Conservation (phyloP, 1,140 invertebrate genomes). For the Bicyclus anynana region DNA sequence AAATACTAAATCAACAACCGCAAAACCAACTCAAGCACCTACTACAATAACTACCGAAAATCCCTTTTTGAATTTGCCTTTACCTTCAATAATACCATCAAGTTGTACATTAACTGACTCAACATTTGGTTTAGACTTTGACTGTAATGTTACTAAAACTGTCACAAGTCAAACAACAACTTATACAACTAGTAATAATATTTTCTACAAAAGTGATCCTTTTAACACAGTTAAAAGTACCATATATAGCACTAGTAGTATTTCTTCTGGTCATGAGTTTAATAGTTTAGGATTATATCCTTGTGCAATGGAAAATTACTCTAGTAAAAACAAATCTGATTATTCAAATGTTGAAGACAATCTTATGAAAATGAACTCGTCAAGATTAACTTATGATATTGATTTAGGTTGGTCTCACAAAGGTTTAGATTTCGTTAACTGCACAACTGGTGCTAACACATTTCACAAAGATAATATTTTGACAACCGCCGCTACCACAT, state of each 20-base stretch:
- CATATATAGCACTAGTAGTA: conserved; percentile 66
- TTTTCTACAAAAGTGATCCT: conserved; percentile 67
- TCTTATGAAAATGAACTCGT: conserved; percentile 68
- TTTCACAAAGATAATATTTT: conserved; percentile 64
- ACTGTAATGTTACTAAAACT: conserved; percentile 58
- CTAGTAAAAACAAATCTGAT: conserved; percentile 62
- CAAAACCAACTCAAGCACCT: conserved; percentile 32
- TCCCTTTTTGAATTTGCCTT: conserved; percentile 59
- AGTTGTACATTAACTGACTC: conserved; percentile 49
- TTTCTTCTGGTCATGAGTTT: conserved; percentile 66
- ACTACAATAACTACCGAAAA: conserved; percentile 37
- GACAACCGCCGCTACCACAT: conserved; percentile 46
- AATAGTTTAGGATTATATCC: conserved; percentile 64
- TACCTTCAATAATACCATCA: conserved; percentile 53
- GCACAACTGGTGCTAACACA: conserved; percentile 51
- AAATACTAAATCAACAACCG: conserved; percentile 34
- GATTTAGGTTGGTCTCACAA: conserved; percentile 72
- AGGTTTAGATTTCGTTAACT: conserved; percentile 66
- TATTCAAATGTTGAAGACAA: conserved; percentile 63
- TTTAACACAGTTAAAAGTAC: conserved; percentile 58
- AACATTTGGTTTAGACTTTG: conserved; percentile 60
- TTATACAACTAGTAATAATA: conserved; percentile 50
- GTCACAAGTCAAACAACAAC: conserved; percentile 42
- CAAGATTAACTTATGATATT: conserved; percentile 68
- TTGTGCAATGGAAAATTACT: conserved; percentile 69